These are phyloP conservation scores for Drosophila atripex DNA, from an alignment of 2,888 invertebrate species.

Conservation along the genomic window DNA sequence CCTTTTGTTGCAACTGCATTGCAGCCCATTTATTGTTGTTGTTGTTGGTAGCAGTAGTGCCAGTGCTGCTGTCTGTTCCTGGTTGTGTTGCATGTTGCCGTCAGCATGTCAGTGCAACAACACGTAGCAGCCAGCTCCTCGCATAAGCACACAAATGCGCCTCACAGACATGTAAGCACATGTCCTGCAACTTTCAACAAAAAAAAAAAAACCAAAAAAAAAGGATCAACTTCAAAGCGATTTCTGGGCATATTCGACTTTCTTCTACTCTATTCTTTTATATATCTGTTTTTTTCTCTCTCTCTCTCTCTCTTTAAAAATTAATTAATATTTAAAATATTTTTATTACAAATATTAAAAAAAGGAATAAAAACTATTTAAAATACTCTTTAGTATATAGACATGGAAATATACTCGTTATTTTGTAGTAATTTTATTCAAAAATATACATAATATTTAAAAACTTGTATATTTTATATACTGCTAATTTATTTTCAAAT, in stretches of 20 bases:
- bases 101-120: constrained; percentile 68
- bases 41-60: constrained; percentile 23
- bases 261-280: not conserved
- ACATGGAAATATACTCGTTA: too few species aligned
- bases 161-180: constrained; percentile 26
- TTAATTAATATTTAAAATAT: not conserved
- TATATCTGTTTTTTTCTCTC: too few species aligned
- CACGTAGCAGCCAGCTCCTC: constrained; percentile 22
- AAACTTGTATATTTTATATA: too few species aligned
- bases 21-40: constrained; percentile 30
- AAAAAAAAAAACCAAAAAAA: too few species aligned
- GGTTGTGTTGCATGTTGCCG: constrained; percentile 73
- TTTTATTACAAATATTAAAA: too few species aligned
- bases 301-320: too few species aligned
- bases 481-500: too few species aligned
- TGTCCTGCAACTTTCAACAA: constrained; percentile 6
- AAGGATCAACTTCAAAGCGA: not conserved
- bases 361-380: too few species aligned
- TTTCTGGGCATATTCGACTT: not conserved
- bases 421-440: too few species aligned
- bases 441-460: too few species aligned
- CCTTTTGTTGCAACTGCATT: not conserved
- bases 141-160: constrained; percentile 23
- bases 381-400: too few species aligned
- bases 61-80: constrained; percentile 43